phyloP scores from a whole-genome alignment of 2,888 invertebrate species.

The Epistrophe eligans region DNA sequence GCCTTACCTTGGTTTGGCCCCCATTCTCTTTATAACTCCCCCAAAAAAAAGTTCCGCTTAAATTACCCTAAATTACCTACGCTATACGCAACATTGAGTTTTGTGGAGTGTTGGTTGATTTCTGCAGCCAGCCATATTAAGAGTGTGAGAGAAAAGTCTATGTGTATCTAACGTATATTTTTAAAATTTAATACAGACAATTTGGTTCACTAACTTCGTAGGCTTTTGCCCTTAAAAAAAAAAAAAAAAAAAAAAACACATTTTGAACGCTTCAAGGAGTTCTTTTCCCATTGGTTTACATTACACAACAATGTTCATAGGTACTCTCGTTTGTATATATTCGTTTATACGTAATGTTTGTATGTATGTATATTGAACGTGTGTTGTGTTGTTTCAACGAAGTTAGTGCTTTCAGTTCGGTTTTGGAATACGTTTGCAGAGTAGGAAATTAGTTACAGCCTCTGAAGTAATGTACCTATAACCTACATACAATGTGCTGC shows the following conservation, averaged over 20 bases:
- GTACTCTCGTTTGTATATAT: neutral
- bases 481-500: neutral
- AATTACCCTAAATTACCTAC: slow-evolving; percentile 38
- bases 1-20: neutral
- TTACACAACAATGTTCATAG: neutral
- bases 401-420: neutral
- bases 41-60: slow-evolving; percentile 10
- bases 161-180: slow-evolving; percentile 17
- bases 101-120: slow-evolving; percentile 32
- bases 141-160: neutral
- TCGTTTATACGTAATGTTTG: neutral
- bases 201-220: slow-evolving; percentile 37
- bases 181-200: slow-evolving; percentile 34
- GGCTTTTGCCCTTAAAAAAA: slow-evolving; percentile 3
- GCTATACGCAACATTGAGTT: slow-evolving; percentile 31
- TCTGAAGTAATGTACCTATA: neutral
- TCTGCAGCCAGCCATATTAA: neutral
- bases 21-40: neutral
- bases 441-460: slow-evolving; percentile 10
- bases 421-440: slow-evolving; percentile 20
- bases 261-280: slow-evolving; percentile 41
- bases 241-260: neutral
- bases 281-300: slow-evolving; percentile 30
- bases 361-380: neutral
- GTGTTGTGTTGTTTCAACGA: slow-evolving; percentile 15